These are phyloP conservation scores for Henricia sp. DNA, from an alignment of 53 echinoderm and acorn worm genomes.

Conservation along the genomic window DNA sequence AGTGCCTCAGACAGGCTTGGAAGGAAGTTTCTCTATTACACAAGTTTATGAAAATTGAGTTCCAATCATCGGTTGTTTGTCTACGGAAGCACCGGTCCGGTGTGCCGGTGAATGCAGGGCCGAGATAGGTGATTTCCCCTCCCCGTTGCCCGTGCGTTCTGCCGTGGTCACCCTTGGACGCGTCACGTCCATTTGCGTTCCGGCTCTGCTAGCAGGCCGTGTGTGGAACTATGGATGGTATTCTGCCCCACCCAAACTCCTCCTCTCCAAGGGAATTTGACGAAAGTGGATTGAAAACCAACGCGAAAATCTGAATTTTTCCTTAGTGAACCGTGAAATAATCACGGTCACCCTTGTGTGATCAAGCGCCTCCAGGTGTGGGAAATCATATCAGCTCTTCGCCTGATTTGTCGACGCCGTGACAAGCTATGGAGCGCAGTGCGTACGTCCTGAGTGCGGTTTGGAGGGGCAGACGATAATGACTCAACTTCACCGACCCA, in stretches of 20 bases:
- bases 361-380: constrained; percentile 43
- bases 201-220: not conserved
- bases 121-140: constrained; percentile 52
- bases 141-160: not conserved
- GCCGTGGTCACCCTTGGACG: not conserved
- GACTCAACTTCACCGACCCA: constrained; percentile 49
- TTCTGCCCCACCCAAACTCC: not conserved
- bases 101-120: constrained; percentile 43
- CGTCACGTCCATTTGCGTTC: constrained; percentile 38
- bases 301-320: constrained; percentile 32
- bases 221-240: constrained; percentile 29
- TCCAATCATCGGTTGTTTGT: constrained; percentile 60
- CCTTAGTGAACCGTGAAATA: constrained; percentile 32
- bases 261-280: constrained; percentile 45
- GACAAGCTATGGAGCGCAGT: constrained; percentile 3
- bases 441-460: constrained; percentile 16
- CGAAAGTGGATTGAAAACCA: constrained; percentile 20
- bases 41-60: constrained; percentile 70
- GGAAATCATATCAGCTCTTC: not conserved
- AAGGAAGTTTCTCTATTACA: constrained; percentile 72
- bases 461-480: constrained; percentile 47
- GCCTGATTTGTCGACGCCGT: constrained; percentile 1
- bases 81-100: constrained; percentile 64
- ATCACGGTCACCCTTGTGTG: constrained; percentile 28
- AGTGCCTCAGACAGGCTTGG: constrained; percentile 54